These are phyloP conservation scores for Wiebesia pumilae DNA, from an alignment of 1,140 invertebrate genomes.

Conservation along the genomic window DNA sequence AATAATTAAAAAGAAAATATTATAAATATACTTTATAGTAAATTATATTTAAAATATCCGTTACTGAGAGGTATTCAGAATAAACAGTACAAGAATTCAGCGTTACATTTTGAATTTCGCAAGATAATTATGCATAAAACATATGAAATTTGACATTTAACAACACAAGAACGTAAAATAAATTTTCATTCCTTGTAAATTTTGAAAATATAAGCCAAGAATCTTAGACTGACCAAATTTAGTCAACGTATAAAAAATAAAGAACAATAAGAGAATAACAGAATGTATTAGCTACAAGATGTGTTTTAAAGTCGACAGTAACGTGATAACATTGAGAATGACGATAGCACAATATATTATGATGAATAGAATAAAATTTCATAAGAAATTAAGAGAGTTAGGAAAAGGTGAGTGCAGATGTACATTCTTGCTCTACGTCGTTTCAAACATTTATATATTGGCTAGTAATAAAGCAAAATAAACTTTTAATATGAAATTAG, in stretches of 20 bases:
- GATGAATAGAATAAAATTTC: slow-evolving; percentile 9
- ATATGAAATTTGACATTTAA: background rate
- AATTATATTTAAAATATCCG: background rate
- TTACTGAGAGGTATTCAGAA: background rate
- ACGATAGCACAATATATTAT: background rate
- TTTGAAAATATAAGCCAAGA: background rate
- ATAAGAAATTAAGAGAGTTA: background rate
- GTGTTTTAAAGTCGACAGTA: background rate
- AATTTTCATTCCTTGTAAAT: background rate
- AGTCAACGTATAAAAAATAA: background rate
- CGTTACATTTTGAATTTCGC: background rate
- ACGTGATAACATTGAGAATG: slow-evolving; percentile 31
- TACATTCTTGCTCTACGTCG: background rate
- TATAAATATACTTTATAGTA: too few species aligned
- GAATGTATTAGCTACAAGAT: background rate
- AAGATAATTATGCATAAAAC: background rate
- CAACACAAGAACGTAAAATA: background rate
- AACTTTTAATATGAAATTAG: slow-evolving; percentile 40
- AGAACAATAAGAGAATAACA: background rate
- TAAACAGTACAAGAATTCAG: background rate
- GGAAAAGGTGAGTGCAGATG: background rate
- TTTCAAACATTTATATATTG: background rate
- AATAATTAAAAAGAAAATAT: too few species aligned
- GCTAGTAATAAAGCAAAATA: background rate
- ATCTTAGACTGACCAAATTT: background rate